A percentile compares a stretch with the other conserved stretches of the same genome.
These are phyloP conservation scores for Geococcyx californianus DNA, from an alignment of 2,113 vertebrate genomes.

Conservation along the genomic window DNA sequence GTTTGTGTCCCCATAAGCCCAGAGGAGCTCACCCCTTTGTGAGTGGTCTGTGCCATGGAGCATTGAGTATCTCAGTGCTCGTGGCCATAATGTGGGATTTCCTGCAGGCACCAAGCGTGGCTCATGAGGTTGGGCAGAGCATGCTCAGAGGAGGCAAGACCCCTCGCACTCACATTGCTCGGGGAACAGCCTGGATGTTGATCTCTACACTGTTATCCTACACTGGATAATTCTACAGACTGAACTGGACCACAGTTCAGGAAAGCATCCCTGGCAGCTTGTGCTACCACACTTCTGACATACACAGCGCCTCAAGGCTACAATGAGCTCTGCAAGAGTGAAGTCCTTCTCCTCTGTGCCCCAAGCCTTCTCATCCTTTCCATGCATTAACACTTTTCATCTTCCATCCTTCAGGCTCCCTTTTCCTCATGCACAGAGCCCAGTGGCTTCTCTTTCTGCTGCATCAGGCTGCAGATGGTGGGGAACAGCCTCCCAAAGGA, in stretches of 20 bases:
- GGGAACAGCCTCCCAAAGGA: not conserved
- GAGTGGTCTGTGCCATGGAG: not conserved
- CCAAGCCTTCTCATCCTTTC: not conserved
- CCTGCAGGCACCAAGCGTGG: not conserved
- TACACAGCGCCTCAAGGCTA: accelerated
- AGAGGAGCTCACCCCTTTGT: not conserved
- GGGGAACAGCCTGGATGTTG: not conserved
- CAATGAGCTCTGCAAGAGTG: not conserved
- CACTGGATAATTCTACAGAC: not conserved
- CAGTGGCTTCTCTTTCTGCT: not conserved
- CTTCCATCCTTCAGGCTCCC: not conserved
- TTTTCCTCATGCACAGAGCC: accelerated
- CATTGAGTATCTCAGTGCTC: accelerated
- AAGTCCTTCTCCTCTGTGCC: not conserved
- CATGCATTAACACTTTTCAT: not conserved
- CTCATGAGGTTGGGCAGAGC: accelerated
- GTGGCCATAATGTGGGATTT: accelerated
- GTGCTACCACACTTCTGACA: not conserved
- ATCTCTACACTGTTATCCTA: not conserved
- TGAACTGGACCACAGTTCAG: not conserved
- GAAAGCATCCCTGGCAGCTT: not conserved
- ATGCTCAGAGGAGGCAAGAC: not conserved
- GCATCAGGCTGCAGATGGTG: not conserved
- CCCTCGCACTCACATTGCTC: not conserved
- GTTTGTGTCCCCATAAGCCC: accelerated